Evolutionary conservation across 1,140 invertebrate species (phyloP).

Genomic region (Saccostrea glomerata): DNA sequence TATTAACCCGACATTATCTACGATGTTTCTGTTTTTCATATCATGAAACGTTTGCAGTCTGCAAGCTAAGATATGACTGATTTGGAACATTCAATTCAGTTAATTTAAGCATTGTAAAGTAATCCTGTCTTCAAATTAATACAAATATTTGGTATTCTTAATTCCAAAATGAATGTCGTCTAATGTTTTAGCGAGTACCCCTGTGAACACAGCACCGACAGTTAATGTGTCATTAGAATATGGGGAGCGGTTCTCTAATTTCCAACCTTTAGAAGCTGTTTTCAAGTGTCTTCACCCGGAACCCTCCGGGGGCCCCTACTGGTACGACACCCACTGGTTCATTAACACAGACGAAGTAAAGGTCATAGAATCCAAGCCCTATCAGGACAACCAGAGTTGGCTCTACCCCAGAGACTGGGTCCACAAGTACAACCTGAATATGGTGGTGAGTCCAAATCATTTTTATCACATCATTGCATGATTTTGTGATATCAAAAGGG

Average conservation of each 20-base stretch:
- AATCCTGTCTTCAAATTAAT: too few relatives aligned
- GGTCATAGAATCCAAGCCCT: not conserved
- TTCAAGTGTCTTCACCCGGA: not conserved
- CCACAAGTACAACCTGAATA: not conserved
- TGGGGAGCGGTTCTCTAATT: not conserved
- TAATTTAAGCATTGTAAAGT: too few relatives aligned
- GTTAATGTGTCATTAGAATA: not conserved
- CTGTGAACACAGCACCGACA: not conserved
- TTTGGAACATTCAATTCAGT: too few relatives aligned
- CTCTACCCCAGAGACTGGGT: not conserved
- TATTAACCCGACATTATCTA: too few relatives aligned
- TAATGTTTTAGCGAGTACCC: not conserved
- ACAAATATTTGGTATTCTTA: too few relatives aligned
- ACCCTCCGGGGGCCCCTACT: not conserved
- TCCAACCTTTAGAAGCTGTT: not conserved
- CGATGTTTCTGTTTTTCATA: too few relatives aligned
- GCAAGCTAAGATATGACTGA: too few relatives aligned
- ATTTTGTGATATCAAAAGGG: too few relatives aligned
- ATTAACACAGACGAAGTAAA: not conserved
- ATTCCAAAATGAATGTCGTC: too few relatives aligned
- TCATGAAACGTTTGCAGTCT: too few relatives aligned
- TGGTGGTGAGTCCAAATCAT: constrained; percentile 11
- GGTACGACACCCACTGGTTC: constrained; percentile 4
- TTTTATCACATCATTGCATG: too few relatives aligned
- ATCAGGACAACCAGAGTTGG: constrained; percentile 1